Base-by-base conservation (phyloP, 2,113 vertebrate species). In the Megaceryle torquata region DNA sequence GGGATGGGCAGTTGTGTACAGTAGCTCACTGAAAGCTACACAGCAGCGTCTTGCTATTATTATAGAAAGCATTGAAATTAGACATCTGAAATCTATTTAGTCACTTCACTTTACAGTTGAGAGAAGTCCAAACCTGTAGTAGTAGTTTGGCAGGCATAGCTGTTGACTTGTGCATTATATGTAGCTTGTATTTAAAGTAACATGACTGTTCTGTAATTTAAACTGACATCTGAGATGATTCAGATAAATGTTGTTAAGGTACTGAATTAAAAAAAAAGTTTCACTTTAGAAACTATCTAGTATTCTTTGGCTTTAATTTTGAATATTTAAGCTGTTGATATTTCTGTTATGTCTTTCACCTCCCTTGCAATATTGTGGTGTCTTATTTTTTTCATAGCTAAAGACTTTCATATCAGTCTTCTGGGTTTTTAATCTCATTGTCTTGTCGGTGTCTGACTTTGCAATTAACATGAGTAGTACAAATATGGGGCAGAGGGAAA, bases 71-170 rank as follows among this genome's bases (percentile, higher is more conserved):
- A 89, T 65, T 92, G 78, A 89, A 97, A 94, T 95, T 65, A 82
- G 75, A 83, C 71, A 71, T 76, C 39, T 94, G 96, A 96, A 97
- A 88, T 81, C 61, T 29, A 89, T 95, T 86, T 57, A 92, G 22
- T 82, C 59, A 69, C 83, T 93, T 82, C 76, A 74, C 64, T 95
- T 97, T 93, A 92, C 54, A 93, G 77, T 87, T 92, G 86, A 97
- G 83, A 5, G 10, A 48, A 54, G 50, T 95, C 95, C 94, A 97
- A 83, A 97, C 54, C 71, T 85, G 15, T 91, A 82, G 56, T 68
- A 88, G 88, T 33, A 82, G 29, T 76, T 86, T 95, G 88, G 81
- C 76, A 86, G 96, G 31, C 35, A n/a, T 94, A 79, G 92, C 65
- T 87, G 77, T 89, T 96, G 69, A 93, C 74, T 93, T 91, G 28